Base-by-base conservation (phyloP, 1,140 invertebrate species). In the Trichonephila inaurata region DNA sequence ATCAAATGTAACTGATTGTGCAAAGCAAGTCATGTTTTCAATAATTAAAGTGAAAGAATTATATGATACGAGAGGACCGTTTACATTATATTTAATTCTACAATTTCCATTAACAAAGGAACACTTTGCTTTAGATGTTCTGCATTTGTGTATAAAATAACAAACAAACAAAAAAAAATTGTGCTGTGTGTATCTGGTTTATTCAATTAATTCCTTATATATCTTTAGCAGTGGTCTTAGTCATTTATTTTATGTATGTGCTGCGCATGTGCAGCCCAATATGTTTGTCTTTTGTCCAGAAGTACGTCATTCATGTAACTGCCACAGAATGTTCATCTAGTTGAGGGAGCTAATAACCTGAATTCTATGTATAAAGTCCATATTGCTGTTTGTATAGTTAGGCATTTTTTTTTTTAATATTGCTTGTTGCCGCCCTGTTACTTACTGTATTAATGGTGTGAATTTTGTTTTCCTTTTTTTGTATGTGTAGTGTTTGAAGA, bases 361-460 rank as follows among this genome's bases (percentile, higher is more conserved):
- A 28, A 66, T 69, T 92, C 58, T 92, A 64, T 92, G 91, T 92
- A 85, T 82, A 85, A 85, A 85, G 83, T 91, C 60, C 58, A 82
- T 61, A 91, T 91, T 91, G 72, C 51, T 91, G 89, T 91, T 91
- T 89, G 88, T 91, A 91, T 91, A 91, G 89, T 81, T 91, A 91
- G 89, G 51, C 72, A 61, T 82, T 61, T 81, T 77, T 33, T 77
- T 64, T 83, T 85, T 92, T 82, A 58, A 58, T 85, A 40, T 85
- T 92, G 90, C 82, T 92, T 92, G 81, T 85, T 92, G 81, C 90
- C 81, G 81, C 61, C 90, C 82, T 72, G 72, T 92, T 92, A 92
- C 90, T 92, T 92, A 92, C 62, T 92, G 90, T 81, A 92, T 92
- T 85, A 92, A 66, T 92, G 60, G 90, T 85, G 81, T 92, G 90